These are phyloP conservation scores for Allacma fusca DNA, from an alignment of 2,888 invertebrate genomes.

Conservation along the genomic window DNA sequence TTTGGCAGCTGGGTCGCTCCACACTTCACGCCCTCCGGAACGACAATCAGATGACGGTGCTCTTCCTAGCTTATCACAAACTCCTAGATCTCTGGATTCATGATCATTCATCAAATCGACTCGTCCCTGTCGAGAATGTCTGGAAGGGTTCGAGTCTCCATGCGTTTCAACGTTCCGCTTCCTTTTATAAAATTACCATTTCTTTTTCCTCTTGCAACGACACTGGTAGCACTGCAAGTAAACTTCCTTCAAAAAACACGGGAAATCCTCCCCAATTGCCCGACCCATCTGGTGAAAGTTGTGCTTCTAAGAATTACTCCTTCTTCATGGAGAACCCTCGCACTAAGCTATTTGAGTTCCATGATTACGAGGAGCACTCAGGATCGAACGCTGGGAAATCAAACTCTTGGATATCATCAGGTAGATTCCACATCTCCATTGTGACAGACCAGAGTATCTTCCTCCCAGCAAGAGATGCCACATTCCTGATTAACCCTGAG, in stretches of 20 bases:
- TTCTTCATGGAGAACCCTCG: slow-evolving; percentile 59
- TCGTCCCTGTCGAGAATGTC: slow-evolving; percentile 56
- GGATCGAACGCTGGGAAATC: not conserved
- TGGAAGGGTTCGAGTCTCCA: slow-evolving; percentile 59
- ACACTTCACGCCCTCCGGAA: slow-evolving; percentile 51
- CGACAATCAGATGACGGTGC: slow-evolving; percentile 48
- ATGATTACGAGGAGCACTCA: slow-evolving; percentile 24
- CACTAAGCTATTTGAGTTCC: slow-evolving; percentile 50
- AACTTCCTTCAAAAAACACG: not conserved
- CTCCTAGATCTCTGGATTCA: slow-evolving; percentile 59
- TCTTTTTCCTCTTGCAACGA: slow-evolving; percentile 16
- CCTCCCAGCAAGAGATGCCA: slow-evolving; percentile 55
- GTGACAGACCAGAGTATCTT: slow-evolving; percentile 55
- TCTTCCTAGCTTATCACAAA: slow-evolving; percentile 58
- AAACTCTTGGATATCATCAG: slow-evolving; percentile 37
- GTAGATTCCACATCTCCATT: slow-evolving; percentile 53
- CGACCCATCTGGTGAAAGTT: not conserved
- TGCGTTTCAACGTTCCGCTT: slow-evolving; percentile 52
- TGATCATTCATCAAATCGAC: slow-evolving; percentile 39
- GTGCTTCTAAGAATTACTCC: slow-evolving; percentile 38
- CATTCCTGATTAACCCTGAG: slow-evolving; percentile 21
- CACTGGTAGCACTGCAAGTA: not conserved
- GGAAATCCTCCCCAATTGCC: slow-evolving; percentile 5
- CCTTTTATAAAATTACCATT: slow-evolving; percentile 56
- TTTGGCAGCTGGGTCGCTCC: slow-evolving; percentile 55